A percentile compares a stretch with the other conserved stretches of the same genome.
Conservation (phyloP, 35 echinoderm and acorn worm species). For the Hemicentrotus pulcherrimus region DNA sequence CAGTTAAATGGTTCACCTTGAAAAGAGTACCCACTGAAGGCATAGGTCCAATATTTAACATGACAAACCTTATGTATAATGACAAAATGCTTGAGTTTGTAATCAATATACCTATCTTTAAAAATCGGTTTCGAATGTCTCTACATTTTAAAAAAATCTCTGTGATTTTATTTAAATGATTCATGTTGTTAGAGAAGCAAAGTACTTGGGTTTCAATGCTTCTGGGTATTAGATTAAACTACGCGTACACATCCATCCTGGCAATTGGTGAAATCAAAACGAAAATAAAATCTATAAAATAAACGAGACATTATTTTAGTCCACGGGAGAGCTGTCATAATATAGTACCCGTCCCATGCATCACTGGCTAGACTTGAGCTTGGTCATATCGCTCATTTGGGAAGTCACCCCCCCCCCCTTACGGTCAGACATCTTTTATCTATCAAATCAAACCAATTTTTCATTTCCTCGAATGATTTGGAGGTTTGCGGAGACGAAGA, state of each 20-base stretch:
- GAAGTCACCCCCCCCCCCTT: background rate
- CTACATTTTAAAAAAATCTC: too few species aligned
- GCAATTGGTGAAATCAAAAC: slow-evolving; percentile 1
- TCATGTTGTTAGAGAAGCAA: background rate
- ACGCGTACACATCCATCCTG: background rate
- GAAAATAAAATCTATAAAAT: background rate
- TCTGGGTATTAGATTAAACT: background rate
- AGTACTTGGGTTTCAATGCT: background rate
- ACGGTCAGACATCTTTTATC: background rate
- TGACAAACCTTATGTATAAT: background rate
- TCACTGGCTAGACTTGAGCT: background rate
- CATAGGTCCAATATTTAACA: background rate
- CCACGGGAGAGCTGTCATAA: background rate
- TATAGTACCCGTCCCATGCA: background rate
- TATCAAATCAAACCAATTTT: background rate
- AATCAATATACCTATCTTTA: background rate
- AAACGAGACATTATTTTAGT: background rate
- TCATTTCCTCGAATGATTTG: background rate
- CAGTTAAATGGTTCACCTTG: background rate
- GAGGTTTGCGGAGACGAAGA: background rate
- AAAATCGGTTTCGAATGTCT: background rate
- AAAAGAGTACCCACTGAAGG: background rate
- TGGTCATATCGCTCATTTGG: background rate
- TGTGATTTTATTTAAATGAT: background rate
- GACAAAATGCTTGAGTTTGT: background rate